Evolutionary conservation across 2,888 invertebrate species (phyloP).

Genomic region (Physocephala rufipes): DNA sequence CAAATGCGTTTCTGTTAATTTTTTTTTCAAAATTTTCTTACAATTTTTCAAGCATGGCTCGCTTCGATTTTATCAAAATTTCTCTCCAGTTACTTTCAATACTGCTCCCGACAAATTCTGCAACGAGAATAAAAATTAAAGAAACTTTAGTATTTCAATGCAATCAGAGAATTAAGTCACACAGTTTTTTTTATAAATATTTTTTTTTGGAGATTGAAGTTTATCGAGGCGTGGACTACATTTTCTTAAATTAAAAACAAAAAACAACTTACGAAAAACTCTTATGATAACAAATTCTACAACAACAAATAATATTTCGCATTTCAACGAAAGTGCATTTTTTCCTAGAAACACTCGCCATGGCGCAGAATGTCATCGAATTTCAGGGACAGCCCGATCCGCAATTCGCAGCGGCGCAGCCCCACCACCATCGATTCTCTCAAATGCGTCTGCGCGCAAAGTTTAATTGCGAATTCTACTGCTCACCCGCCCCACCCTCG

Average conservation of each 20-base stretch:
- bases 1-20: neutral
- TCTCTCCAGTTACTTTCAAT: neutral
- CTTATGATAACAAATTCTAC: neutral
- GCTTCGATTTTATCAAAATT: neutral
- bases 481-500: neutral
- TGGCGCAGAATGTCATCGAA: conserved; percentile 27
- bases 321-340: conserved; percentile 29
- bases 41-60: neutral
- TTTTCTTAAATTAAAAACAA: conserved; percentile 14
- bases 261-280: conserved; percentile 14
- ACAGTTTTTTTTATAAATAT: neutral
- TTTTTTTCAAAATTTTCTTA: neutral
- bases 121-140: conserved; percentile 56
- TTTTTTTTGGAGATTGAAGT: conserved; percentile 19
- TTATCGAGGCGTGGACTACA: conserved; percentile 23
- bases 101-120: conserved; percentile 59
- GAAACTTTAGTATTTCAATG: conserved; percentile 30
- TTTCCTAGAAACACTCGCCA: conserved; percentile 33
- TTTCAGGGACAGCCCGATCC: conserved; percentile 3
- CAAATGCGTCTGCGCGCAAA: conserved; percentile 24
- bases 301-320: neutral
- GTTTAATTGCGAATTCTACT: neutral
- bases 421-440: neutral
- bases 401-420: neutral
- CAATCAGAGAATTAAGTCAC: conserved; percentile 39